A percentile compares a stretch with the other conserved stretches of the same genome.
These are phyloP conservation scores for Pholis gunnellus DNA, from an alignment of 2,113 vertebrate genomes.

Conservation along the genomic window DNA sequence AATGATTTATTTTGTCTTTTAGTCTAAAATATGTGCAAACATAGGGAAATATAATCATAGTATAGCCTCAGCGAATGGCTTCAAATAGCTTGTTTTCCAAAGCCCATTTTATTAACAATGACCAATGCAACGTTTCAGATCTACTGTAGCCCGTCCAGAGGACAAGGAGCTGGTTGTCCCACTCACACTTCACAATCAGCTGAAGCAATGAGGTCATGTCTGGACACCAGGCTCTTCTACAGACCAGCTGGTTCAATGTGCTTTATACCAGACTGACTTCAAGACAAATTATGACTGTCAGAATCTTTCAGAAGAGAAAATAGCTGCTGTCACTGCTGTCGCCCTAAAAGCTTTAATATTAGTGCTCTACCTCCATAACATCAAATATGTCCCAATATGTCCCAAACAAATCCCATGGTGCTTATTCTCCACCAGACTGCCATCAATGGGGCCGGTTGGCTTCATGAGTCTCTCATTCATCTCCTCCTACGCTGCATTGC, in stretches of 20 bases:
- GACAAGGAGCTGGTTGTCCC: constrained; percentile 23
- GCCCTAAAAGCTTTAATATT: no score
- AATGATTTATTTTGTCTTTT: background rate
- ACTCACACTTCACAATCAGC: constrained; percentile 11
- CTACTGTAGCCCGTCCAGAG: background rate
- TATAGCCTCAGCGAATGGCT: background rate
- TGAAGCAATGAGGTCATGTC: background rate
- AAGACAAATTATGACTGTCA: background rate
- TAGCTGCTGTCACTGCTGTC: background rate
- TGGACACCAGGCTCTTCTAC: background rate
- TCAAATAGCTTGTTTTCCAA: background rate
- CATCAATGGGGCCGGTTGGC: no score
- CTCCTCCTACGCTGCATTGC: no score
- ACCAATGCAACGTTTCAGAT: background rate
- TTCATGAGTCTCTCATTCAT: no score
- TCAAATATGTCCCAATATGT: background rate
- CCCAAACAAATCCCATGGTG: background rate
- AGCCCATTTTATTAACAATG: background rate
- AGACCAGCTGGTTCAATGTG: background rate
- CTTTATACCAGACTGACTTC: background rate
- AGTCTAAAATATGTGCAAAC: background rate
- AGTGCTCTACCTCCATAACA: background rate
- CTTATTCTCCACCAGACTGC: background rate
- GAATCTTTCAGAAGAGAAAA: no score
- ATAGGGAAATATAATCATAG: background rate